Evolutionary conservation across 2,888 invertebrate genomes (phyloP).

Genomic region (Pammene aurita): DNA sequence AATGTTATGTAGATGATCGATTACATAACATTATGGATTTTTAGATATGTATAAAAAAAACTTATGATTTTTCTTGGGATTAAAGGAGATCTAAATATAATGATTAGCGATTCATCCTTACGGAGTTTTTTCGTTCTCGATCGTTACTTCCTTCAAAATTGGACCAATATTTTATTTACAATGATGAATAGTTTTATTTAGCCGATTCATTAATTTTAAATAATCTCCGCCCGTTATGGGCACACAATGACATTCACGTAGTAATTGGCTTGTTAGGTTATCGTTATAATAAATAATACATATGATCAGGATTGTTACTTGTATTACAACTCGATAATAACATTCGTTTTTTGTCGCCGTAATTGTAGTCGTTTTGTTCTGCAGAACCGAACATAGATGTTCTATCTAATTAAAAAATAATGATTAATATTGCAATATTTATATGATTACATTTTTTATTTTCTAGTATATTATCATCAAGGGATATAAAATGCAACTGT

Average conservation of each 20-base stretch:
- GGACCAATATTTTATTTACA: neutral
- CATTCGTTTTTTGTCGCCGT: slow-evolving; percentile 24
- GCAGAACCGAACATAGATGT: slow-evolving; percentile 26
- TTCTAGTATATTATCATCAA: neutral
- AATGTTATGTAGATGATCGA: too few species aligned
- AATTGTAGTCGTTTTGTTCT: slow-evolving; percentile 16
- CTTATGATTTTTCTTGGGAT: too few species aligned
- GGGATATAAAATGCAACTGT: slow-evolving; percentile 20
- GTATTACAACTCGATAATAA: slow-evolving; percentile 29
- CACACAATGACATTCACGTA: slow-evolving; percentile 10
- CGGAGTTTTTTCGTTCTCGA: neutral
- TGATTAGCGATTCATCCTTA: neutral
- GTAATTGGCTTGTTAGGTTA: slow-evolving; percentile 31
- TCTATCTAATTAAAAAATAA: slow-evolving; percentile 28
- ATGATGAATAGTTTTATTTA: neutral
- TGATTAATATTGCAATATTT: slow-evolving; percentile 15
- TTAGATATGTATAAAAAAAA: too few species aligned
- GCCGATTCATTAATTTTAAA: slow-evolving; percentile 11
- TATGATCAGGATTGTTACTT: slow-evolving; percentile 11
- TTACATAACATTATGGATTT: too few species aligned
- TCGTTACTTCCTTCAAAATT: neutral
- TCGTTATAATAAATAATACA: slow-evolving; percentile 4
- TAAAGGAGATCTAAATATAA: too few species aligned
- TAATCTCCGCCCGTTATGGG: neutral
- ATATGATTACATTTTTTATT: slow-evolving; percentile 1